Evolutionary conservation across 1,140 invertebrate genomes (phyloP).

Genomic region (Papilio polytes): DNA sequence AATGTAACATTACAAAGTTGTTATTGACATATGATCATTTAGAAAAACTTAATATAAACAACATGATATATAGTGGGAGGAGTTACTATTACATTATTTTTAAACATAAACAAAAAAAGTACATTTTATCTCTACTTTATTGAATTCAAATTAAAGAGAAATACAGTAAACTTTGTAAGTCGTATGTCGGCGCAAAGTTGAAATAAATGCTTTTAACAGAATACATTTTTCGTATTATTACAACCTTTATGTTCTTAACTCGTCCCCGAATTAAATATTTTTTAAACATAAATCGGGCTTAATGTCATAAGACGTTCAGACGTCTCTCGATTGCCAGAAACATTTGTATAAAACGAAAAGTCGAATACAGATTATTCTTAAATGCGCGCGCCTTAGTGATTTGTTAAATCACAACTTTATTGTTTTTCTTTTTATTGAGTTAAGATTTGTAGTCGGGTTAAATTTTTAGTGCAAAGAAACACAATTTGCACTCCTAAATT

Average conservation of each 20-base stretch:
- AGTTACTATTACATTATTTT: too few relatives aligned
- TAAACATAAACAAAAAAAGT: background rate
- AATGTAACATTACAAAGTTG: too few relatives aligned
- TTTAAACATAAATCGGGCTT: slow-evolving; percentile 72
- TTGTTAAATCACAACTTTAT: slow-evolving; percentile 49
- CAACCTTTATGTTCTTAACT: slow-evolving; percentile 71
- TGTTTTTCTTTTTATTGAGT: slow-evolving; percentile 40
- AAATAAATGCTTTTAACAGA: slow-evolving; percentile 3
- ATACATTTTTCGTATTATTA: slow-evolving; percentile 60
- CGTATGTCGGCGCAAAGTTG: background rate
- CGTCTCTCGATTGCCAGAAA: slow-evolving; percentile 62
- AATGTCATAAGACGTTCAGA: slow-evolving; percentile 67
- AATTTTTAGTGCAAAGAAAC: background rate
- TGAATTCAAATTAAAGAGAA: background rate
- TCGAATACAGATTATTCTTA: slow-evolving; percentile 60
- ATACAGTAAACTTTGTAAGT: background rate
- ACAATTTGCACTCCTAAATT: background rate
- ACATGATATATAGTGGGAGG: too few relatives aligned
- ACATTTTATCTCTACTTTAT: background rate
- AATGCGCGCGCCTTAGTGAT: slow-evolving; percentile 52
- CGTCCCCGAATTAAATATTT: slow-evolving; percentile 72
- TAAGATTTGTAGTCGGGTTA: background rate
- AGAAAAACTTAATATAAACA: too few relatives aligned
- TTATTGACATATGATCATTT: too few relatives aligned
- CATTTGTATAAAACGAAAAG: slow-evolving; percentile 71